A percentile compares a stretch with the other conserved stretches of the same genome.
Conservation (phyloP, 2,113 vertebrate genomes). For the Scalopus aquaticus region DNA sequence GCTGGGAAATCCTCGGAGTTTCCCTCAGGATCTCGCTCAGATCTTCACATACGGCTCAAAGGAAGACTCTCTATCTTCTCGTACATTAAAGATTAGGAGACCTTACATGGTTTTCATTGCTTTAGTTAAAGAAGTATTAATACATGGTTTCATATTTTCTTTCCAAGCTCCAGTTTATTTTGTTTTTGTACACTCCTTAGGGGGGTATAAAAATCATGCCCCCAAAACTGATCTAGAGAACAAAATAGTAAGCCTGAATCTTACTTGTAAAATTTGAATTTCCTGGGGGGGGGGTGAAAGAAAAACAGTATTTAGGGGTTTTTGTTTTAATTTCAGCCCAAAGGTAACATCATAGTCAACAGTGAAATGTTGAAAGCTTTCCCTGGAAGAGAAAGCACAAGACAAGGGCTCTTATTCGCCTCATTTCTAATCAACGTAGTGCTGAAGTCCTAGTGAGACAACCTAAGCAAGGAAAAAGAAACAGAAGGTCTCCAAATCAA, state of each 20-base stretch:
- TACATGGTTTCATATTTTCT: neutral
- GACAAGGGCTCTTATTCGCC: no score
- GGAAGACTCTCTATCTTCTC: neutral
- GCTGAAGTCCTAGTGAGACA: neutral
- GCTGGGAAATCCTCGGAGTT: neutral
- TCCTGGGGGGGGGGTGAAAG: neutral
- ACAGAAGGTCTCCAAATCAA: neutral
- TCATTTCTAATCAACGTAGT: neutral
- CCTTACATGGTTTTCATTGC: neutral
- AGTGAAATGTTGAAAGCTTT: neutral
- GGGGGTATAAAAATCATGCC: no score
- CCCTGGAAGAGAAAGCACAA: no score
- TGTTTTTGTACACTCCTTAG: neutral
- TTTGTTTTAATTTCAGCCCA: neutral
- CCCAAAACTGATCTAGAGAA: neutral
- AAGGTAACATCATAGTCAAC: neutral
- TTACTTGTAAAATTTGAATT: neutral
- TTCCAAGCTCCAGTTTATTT: neutral
- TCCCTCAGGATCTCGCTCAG: neutral
- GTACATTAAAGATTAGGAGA: neutral
- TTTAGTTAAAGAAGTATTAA: neutral
- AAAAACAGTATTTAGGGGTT: neutral
- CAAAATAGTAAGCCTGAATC: neutral
- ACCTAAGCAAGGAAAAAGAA: neutral
- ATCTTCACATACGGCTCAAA: neutral